Conservation (phyloP, 2,113 vertebrate genomes). For the Brachyistius frenatus region DNA sequence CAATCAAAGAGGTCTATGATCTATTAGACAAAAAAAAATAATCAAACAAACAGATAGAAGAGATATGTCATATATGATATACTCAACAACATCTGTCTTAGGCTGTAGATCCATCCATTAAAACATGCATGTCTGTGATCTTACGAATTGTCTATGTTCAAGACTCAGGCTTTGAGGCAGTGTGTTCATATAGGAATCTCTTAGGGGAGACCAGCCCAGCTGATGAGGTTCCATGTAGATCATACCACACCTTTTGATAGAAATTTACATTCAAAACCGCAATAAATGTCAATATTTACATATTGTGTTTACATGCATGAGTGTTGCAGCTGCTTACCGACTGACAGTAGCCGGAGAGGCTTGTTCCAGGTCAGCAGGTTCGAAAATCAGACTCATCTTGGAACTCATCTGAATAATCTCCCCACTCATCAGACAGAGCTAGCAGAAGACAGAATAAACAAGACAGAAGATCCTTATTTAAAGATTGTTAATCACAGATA, state of each 20-base stretch:
- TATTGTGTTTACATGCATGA: background rate
- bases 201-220: slow-evolving; percentile 91
- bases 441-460: slow-evolving; percentile 6
- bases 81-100: background rate
- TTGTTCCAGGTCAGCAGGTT: slow-evolving; percentile 92
- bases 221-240: slow-evolving; percentile 96
- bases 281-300: background rate
- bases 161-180: slow-evolving; percentile 83
- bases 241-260: slow-evolving; percentile 91
- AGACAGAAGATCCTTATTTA: background rate
- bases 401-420: slow-evolving; percentile 97
- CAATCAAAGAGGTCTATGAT: slow-evolving; percentile 90
- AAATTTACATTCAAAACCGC: slow-evolving; percentile 13
- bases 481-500: background rate
- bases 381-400: slow-evolving; percentile 96
- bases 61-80: background rate
- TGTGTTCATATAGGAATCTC: slow-evolving; percentile 92
- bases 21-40: slow-evolving; percentile 69
- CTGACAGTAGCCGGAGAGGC: slow-evolving; percentile 96
- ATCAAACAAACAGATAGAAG: background rate
- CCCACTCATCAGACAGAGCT: slow-evolving; percentile 96
- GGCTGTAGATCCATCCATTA: background rate
- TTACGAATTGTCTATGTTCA: slow-evolving; percentile 89
- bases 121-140: background rate
- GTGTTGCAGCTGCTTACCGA: slow-evolving; percentile 80